Base-by-base conservation (phyloP, 2,113 vertebrate genomes). In the Antennarius striatus region DNA sequence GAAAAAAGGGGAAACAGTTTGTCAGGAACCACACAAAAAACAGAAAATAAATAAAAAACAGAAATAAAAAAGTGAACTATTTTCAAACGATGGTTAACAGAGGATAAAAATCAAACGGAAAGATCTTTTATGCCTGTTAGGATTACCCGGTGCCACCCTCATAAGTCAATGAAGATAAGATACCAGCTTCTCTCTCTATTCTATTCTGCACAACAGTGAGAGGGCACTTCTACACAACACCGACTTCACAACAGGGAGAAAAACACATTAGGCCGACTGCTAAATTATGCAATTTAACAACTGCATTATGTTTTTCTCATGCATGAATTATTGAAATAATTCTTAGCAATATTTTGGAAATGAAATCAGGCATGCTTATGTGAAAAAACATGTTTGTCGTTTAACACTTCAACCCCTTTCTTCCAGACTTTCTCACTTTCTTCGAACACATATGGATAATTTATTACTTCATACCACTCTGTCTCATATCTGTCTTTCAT, bases 61-160 rank as follows among this genome's bases (percentile, higher is more conserved):
- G 79, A 71, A 85, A 73, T 66, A 79, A 48, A 81, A 83, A 67
- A 67, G 63, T 76, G 30, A 60, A 79, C 73, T 83, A 56, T 55
- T 80, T 36, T 16, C 15, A 66, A 71, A 49, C 29, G 32, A 42
- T n/a, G 6, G 32, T 57, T 65, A 57, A 59, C 22, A 68, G 56
- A 75, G 54, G 52, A 73, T 57, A 46, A 73, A 74, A 22, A 22
- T 50, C 68, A 64, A 63, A 42, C 48, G 58, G 65, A 40, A 76
- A 48, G 50, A 57, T 77, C 32, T 71, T 68, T 53, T 53, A 68
- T 69, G 56, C 77, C 51, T 57, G 74, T 66, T 65, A 60, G 63
- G 60, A 80, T 50, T 68, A 55, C 42, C 42, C 62, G 16, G 68
- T 45, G 32, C 17, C 32, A 32, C 64, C 72, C 64, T 68, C 56